Evolutionary conservation across 2,797 vertebrate species (phyloP).

Genomic region (Ptychobarbus kaznakovi): DNA sequence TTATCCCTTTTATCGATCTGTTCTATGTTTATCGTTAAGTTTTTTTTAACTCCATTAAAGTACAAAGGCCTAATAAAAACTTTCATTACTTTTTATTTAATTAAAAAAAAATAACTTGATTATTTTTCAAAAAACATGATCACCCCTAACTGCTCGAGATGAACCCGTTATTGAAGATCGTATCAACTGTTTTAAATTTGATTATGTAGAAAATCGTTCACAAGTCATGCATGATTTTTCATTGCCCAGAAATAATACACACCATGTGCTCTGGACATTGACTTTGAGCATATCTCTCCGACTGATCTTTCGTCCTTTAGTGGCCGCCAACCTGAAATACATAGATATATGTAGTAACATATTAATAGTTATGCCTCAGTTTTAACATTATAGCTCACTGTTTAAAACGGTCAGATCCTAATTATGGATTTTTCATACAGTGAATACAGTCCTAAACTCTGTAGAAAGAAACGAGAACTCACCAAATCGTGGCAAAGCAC

Average conservation of each 20-base stretch:
- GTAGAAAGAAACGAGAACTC: conserved; percentile 57
- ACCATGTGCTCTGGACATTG: conserved; percentile 78
- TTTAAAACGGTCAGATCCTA: background rate
- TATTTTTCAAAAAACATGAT: background rate
- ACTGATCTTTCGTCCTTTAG: conserved; percentile 73
- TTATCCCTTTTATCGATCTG: background rate
- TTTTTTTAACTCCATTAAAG: background rate
- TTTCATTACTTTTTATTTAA: background rate
- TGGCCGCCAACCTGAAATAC: conserved; percentile 75
- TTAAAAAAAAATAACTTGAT: background rate
- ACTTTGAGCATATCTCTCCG: conserved; percentile 77
- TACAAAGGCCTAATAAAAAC: background rate
- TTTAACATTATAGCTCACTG: background rate
- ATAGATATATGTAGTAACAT: background rate
- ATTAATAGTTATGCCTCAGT: background rate
- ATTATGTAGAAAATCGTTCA: background rate
- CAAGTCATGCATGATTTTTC: background rate
- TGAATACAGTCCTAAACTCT: background rate
- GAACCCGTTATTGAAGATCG: background rate
- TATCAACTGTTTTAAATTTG: background rate
- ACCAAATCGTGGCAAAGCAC: conserved; percentile 82
- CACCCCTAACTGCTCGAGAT: background rate
- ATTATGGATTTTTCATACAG: background rate
- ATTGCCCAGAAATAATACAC: conserved; percentile 9
- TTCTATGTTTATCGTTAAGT: background rate